Conservation (phyloP, 2,888 invertebrate species). For the Trissolcus brochymenae region DNA sequence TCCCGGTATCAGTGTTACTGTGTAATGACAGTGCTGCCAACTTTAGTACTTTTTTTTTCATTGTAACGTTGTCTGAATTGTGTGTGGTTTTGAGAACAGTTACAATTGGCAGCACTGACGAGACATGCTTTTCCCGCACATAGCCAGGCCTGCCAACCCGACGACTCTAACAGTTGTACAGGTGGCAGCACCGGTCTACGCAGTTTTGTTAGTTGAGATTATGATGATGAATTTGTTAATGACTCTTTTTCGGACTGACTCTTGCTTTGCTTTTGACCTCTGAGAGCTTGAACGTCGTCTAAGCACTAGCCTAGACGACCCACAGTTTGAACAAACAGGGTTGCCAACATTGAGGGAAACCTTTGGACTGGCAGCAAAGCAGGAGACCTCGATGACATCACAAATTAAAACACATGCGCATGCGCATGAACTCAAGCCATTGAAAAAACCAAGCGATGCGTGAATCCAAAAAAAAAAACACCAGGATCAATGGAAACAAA, state of each 20-base stretch:
- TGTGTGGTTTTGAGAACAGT: too few species aligned
- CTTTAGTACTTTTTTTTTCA: background rate
- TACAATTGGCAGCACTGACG: slow-evolving; percentile 19
- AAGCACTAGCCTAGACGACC: background rate
- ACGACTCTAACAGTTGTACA: background rate
- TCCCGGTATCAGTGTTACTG: background rate
- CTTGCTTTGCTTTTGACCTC: slow-evolving; percentile 20
- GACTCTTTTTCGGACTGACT: background rate
- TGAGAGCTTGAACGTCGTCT: too few species aligned
- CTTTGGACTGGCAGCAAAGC: slow-evolving; percentile 10
- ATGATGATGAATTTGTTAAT: slow-evolving; percentile 13
- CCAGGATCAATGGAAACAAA: slow-evolving; percentile 6
- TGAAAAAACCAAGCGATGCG: slow-evolving; percentile 43
- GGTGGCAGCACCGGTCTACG: slow-evolving; percentile 6
- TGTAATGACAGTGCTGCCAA: slow-evolving; percentile 16
- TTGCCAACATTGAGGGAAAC: slow-evolving; percentile 5
- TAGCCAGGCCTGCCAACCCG: background rate
- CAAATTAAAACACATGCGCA: slow-evolving; percentile 24
- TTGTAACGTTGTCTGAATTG: too few species aligned
- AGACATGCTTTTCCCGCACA: slow-evolving; percentile 14
- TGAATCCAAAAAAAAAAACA: background rate
- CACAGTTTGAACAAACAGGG: background rate
- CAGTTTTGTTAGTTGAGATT: slow-evolving; percentile 13
- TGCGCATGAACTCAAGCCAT: slow-evolving; percentile 43
- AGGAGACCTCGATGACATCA: slow-evolving; percentile 3